Evolutionary conservation across 2,113 vertebrate genomes (phyloP), one percentile per base, ranked within the genome.

Genomic region (Sturnus vulgaris): DNA sequence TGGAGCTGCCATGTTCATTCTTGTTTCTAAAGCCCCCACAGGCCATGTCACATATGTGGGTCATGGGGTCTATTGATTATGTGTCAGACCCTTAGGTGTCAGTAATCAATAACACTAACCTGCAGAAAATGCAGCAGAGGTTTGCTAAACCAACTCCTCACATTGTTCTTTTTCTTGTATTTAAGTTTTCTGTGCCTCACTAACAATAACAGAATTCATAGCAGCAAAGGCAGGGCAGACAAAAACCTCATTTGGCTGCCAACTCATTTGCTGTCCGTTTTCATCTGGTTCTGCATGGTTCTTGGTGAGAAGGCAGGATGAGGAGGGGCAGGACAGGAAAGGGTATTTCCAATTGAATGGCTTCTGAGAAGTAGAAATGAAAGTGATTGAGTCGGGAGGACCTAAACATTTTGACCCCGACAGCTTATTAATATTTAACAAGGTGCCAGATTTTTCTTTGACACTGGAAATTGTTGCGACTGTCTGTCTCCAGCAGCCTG

Each of bases 51-150:
- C 98, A 98, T 97, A 95, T 96, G 94, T 97, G 97, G 98, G 98
- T 98, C 97, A 90, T 44, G 93, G 95, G 97, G 97, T 93, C 97
- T 93, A 98, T 98, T 72, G 98, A 98, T 98, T 98, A 97, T 91
- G 93, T 98, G 98, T 98, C 98, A 98, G 97, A 96, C 95, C 96
- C 93, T 91, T 95, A 98, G 96, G 98, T 98, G 97, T 91, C 83
- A 95, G 97, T 97, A 96, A 98, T 98, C 98, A 98, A 98, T 98
- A 98, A 97, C 79, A 97, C 97, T 98, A 97, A 98, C 98, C 97
- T 97, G 97, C 97, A 97, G 95, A 97, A 97, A 98, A 98, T 93
- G 97, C 89, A 53, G 97, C 96, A 95, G 94, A 89, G 92, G 86
- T 95, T 97, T 96, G 94, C 93, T 93, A 96, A 95, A 91, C 61